Base-by-base conservation (phyloP, 2,797 vertebrate genomes). In the Cryptoprocta ferox region DNA sequence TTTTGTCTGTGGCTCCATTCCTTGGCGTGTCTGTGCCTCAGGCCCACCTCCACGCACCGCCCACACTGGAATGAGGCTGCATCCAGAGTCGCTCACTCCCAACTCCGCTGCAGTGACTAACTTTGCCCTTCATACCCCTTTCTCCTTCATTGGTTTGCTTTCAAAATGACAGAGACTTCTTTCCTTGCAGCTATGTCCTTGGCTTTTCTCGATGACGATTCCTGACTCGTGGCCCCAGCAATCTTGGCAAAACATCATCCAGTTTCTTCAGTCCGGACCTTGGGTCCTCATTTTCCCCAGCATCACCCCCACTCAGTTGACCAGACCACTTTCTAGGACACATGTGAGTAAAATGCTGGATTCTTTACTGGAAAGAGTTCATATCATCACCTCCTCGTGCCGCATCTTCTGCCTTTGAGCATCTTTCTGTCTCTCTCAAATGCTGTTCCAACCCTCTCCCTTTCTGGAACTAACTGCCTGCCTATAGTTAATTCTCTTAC, bases 201-300 rank as follows among this genome's bases (percentile, higher is more conserved):
- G 96, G 71, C 56, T 71, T 85, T 88, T 94, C 94, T 98, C 50
- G 2, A 96, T 98, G 97, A 97, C 78, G 1, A 82, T 91, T 97
- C 85, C 90, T 96, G 96, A 96, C 61, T 92, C 0, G 42, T 71
- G 97, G 93, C 68, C 81, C 92, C 28, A 61, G 92, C 71, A 79
- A 6, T 94, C 84, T 95, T 89, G 79, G 96, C 19, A 76, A 95
- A 85, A 63, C 87, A 75, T 86, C 89, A 71, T 73, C 85, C 56
- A 10, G 2, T 94, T 94, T 81, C 78, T 97, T 71, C 76, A 0
- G 0, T 42, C 45, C 61, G 89, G 90, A 97, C 39, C 56, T 65
- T 5, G 26, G 80, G 65, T 30, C 9, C 73, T 28, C 13, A 15
- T 45, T 90, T 75, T 73, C 68, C 37, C 50, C 73, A 71, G 66